Evolutionary conservation across 2,113 vertebrate genomes (phyloP).

Genomic region (Gymnocephalus cernua): DNA sequence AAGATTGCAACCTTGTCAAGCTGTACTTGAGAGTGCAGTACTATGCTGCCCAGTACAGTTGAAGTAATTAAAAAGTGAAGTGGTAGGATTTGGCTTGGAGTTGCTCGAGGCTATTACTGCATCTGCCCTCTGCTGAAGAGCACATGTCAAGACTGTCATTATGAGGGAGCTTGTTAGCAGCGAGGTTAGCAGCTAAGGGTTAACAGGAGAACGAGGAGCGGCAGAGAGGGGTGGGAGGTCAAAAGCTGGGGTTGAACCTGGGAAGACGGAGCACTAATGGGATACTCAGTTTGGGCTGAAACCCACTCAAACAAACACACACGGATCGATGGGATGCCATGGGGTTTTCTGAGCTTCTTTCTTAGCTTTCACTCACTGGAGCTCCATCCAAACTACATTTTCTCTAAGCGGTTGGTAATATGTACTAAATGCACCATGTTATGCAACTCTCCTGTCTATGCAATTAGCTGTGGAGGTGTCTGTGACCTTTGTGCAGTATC

Average conservation of each 20-base stretch:
- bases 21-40: background rate
- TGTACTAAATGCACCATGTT: constrained; percentile 8
- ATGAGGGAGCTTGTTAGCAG: constrained; percentile 59
- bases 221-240: constrained; percentile 24
- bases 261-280: constrained; percentile 35
- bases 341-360: background rate
- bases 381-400: constrained; percentile 5
- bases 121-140: constrained; percentile 50
- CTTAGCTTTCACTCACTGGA: background rate
- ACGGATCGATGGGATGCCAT: background rate
- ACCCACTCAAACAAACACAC: background rate
- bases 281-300: constrained; percentile 20
- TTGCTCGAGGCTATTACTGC: background rate
- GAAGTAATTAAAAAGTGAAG: constrained; percentile 55
- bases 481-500: constrained; percentile 51
- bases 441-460: constrained; percentile 5
- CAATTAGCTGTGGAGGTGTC: constrained; percentile 27
- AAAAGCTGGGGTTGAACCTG: constrained; percentile 25
- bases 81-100: background rate
- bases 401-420: constrained; percentile 10
- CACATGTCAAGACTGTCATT: constrained; percentile 32
- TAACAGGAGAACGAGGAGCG: constrained; percentile 37
- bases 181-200: constrained; percentile 48
- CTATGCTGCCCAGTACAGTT: background rate
- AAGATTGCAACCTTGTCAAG: constrained; percentile 3